Conservation (phyloP, 2,113 vertebrate species). For the Xenopus borealis region DNA sequence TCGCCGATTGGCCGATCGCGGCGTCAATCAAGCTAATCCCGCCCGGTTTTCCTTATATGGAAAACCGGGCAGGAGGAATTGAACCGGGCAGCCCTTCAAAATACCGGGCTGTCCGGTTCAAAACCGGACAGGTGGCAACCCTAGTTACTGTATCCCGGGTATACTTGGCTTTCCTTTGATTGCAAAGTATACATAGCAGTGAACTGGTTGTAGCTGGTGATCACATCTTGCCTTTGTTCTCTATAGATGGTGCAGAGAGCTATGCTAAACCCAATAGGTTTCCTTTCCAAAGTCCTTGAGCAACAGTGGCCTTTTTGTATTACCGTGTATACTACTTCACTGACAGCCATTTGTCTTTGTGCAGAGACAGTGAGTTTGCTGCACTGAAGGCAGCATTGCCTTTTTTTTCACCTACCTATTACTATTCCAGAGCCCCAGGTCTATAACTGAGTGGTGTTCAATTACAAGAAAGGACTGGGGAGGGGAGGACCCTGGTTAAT, state of each 20-base stretch:
- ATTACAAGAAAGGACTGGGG: constrained; percentile 31
- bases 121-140: no score
- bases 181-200: neutral
- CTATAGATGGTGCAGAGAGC: neutral
- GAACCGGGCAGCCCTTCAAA: no score
- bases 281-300: neutral
- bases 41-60: no score
- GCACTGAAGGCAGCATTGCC: constrained; percentile 23
- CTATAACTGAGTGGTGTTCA: constrained; percentile 45
- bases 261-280: neutral
- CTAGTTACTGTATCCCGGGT: no score
- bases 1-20: no score
- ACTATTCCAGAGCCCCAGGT: constrained; percentile 43
- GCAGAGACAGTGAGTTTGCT: constrained; percentile 13
- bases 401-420: constrained; percentile 41
- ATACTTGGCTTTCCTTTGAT: no score
- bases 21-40: no score
- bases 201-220: neutral
- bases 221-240: neutral
- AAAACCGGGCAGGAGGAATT: no score
- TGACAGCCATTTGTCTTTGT: constrained; percentile 26
- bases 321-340: constrained; percentile 13
- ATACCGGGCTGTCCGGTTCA: no score
- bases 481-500: constrained; percentile 35
- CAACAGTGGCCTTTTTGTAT: constrained; percentile 34